Base-by-base conservation (phyloP, 2,113 vertebrate species). In the Thunnus maccoyii region DNA sequence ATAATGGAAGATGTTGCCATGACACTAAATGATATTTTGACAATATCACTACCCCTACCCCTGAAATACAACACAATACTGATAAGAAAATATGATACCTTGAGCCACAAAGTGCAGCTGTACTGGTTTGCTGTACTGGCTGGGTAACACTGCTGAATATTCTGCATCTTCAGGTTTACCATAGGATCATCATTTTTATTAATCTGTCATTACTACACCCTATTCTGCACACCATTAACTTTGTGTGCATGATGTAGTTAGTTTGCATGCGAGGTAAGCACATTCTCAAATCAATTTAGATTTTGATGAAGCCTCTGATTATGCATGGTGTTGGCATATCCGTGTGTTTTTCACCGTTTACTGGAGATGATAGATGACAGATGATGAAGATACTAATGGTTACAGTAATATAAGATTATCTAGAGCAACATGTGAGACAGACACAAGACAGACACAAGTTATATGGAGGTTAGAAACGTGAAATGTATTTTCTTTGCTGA, bases 201-300 rank as follows among this genome's bases (percentile, higher is more conserved):
- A 57, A 62, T 72, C 52, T 67, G 66, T 65, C 51, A 69, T 54
- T 47, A 68, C 56, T 50, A 13, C 58, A 41, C 5, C 55, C 20
- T 55, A 48, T 56, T 66, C 63, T 72, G 22, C 74, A 78, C 78
- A 74, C 12, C 68, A 64, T 82, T 74, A 74, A 61, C 63, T 80
- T 0, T 56, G 70, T 63, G 51, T 64, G 46, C 46, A 56, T 12
- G 36, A 27, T 56, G 64, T 57, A 58, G 50, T 27, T 32, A 62
- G 66, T 27, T 18, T 54, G 22, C 10, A 47, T 75, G 69, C 65
- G 41, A 70, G 67, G n/a, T 72, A 65, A 76, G 69, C 72, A 76
- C 73, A 71, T 78, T 71, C 46, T 73, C 58, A 71, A 66, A 77
- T 80, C 13, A 56, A 73, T 80, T 61, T 51, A 52, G 75, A 36